A percentile compares a stretch with the other conserved stretches of the same genome.
These are phyloP conservation scores for Leucophenga montana DNA, from an alignment of 2,888 invertebrate genomes.

Conservation along the genomic window DNA sequence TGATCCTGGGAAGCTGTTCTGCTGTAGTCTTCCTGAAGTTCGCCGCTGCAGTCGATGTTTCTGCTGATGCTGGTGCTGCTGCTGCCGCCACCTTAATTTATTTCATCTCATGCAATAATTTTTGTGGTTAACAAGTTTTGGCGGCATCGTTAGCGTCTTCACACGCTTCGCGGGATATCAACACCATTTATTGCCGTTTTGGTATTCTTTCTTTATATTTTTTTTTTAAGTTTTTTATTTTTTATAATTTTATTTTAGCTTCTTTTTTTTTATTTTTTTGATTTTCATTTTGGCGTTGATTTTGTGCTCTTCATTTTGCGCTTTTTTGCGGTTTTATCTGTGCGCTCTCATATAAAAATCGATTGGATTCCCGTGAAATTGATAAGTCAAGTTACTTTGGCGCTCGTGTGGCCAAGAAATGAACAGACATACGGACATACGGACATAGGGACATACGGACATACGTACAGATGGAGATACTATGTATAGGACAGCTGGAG, in stretches of 20 bases:
- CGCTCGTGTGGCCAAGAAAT: constrained; percentile 22
- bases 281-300: constrained; percentile 12
- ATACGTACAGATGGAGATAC: background rate
- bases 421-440: background rate
- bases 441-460: background rate
- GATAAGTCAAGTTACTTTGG: constrained; percentile 68
- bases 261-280: constrained; percentile 37
- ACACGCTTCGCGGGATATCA: constrained; percentile 71
- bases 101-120: constrained; percentile 69
- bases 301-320: constrained; percentile 34
- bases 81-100: constrained; percentile 69
- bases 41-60: constrained; percentile 30
- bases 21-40: background rate
- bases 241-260: background rate
- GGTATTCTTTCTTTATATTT: constrained; percentile 57
- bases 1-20: background rate
- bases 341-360: constrained; percentile 68
- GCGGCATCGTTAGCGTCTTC: constrained; percentile 70
- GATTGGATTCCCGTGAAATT: constrained; percentile 70
- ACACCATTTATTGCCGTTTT: constrained; percentile 69
- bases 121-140: constrained; percentile 71
- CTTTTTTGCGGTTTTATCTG: constrained; percentile 66
- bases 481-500: background rate
- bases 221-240: background rate
- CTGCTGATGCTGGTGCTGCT: constrained; percentile 48